Percentiles rank a stretch among this genome's conserved stretches.
These are phyloP conservation scores for Drosophila quadrilineata DNA, from an alignment of 1,140 invertebrate genomes.

Conservation along the genomic window DNA sequence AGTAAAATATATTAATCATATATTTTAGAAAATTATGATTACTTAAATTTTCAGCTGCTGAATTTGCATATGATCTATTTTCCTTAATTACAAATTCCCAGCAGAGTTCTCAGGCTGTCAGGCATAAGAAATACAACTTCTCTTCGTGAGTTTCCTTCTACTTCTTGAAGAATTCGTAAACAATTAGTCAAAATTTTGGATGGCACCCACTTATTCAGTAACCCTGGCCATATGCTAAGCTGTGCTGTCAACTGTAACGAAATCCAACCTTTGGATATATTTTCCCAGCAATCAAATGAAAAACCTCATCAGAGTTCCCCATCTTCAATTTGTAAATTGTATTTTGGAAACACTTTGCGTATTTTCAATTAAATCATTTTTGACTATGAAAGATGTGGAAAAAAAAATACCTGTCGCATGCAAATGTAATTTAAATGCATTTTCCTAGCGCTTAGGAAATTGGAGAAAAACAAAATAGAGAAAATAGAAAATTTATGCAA, in stretches of 20 bases:
- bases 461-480: slow-evolving; percentile 32
- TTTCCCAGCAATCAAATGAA: slow-evolving; percentile 24
- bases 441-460: slow-evolving; percentile 8
- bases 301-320: neutral
- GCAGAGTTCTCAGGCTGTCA: slow-evolving; percentile 4
- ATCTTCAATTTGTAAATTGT: slow-evolving; percentile 28
- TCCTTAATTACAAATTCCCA: neutral
- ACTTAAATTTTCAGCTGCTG: slow-evolving; percentile 27
- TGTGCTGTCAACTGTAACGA: slow-evolving; percentile 29
- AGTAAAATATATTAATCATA: neutral
- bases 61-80: neutral
- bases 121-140: no score
- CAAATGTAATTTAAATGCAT: slow-evolving; percentile 55
- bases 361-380: slow-evolving; percentile 53
- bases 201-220: slow-evolving; percentile 4
- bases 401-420: slow-evolving; percentile 66
- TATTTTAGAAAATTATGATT: slow-evolving; percentile 22
- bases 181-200: slow-evolving; percentile 35
- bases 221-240: slow-evolving; percentile 17
- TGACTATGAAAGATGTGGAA: slow-evolving; percentile 27
- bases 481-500: slow-evolving; percentile 59
- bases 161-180: slow-evolving; percentile 2
- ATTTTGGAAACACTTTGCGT: slow-evolving; percentile 31
- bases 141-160: neutral
- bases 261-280: slow-evolving; percentile 4